Evolutionary conservation across 1,140 invertebrate species (phyloP).

Genomic region (Drosophila subobscura): DNA sequence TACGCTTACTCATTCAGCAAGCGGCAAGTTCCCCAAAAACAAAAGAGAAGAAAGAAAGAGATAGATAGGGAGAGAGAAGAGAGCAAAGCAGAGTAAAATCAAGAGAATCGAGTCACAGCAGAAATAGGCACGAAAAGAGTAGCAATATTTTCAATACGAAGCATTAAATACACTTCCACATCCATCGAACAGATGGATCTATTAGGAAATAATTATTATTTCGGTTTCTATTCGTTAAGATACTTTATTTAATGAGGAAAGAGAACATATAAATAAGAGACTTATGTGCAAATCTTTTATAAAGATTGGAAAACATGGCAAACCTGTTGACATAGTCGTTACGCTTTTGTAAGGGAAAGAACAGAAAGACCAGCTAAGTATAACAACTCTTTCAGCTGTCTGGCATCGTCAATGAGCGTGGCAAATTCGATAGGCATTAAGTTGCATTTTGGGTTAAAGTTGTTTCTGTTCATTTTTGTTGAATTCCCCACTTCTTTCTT

Average conservation of each 20-base stretch:
- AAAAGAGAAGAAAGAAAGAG: slow-evolving; percentile 11
- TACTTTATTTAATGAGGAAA: too few relatives aligned
- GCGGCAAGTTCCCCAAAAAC: slow-evolving; percentile 50
- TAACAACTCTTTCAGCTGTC: slow-evolving; percentile 28
- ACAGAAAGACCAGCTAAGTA: slow-evolving; percentile 16
- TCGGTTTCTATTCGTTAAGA: too few relatives aligned
- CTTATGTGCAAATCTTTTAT: too few relatives aligned
- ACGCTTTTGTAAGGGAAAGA: background rate
- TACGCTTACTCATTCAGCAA: slow-evolving; percentile 77
- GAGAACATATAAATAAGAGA: too few relatives aligned
- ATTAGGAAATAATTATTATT: too few relatives aligned
- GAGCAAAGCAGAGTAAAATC: background rate
- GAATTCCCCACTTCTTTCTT: slow-evolving; percentile 35
- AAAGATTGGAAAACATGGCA: too few relatives aligned
- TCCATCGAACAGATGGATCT: too few relatives aligned
- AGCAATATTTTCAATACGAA: too few relatives aligned
- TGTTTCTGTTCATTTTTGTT: slow-evolving; percentile 22
- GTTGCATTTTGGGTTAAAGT: slow-evolving; percentile 62
- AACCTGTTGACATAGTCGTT: too few relatives aligned
- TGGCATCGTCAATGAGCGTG: slow-evolving; percentile 59
- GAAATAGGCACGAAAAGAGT: too few relatives aligned
- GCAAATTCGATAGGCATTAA: slow-evolving; percentile 70
- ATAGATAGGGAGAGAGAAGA: slow-evolving; percentile 30
- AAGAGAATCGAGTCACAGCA: too few relatives aligned
- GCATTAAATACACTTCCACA: too few relatives aligned